Evolutionary conservation across 2,113 vertebrate genomes (phyloP).

Genomic region (Mastomys coucha): DNA sequence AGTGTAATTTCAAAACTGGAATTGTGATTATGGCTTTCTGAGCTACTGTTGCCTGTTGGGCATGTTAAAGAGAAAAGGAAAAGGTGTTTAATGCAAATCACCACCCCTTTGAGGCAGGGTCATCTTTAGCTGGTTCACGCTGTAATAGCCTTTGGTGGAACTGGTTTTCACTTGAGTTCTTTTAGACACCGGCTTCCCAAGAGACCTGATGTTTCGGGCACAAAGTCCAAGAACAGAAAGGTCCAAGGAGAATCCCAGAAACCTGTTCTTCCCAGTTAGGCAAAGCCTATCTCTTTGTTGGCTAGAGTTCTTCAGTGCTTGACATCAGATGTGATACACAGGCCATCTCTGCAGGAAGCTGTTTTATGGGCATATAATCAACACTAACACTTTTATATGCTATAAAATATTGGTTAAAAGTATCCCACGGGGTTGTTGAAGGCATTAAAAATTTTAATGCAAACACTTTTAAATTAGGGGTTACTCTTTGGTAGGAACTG

Average conservation of each 20-base stretch:
- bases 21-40: slow-evolving; percentile 61
- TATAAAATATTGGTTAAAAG: neutral
- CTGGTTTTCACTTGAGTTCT: slow-evolving; percentile 44
- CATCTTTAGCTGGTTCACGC: slow-evolving; percentile 30
- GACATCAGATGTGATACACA: neutral
- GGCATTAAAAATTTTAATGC: neutral
- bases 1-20: slow-evolving; percentile 54
- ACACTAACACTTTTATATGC: neutral
- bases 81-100: slow-evolving; percentile 53
- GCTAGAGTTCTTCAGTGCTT: neutral
- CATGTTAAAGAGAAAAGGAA: slow-evolving; percentile 59
- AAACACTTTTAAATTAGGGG: neutral
- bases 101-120: neutral
- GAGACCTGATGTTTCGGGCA: neutral
- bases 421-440: neutral
- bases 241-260: neutral
- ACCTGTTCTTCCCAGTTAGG: neutral
- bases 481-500: neutral
- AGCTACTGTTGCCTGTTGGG: slow-evolving; percentile 36
- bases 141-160: slow-evolving; percentile 55
- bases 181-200: slow-evolving; percentile 44
- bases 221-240: slow-evolving; percentile 8
- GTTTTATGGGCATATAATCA: neutral
- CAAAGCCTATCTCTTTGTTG: neutral
- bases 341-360: neutral